These are phyloP conservation scores for Exaiptasia diaphana DNA, from an alignment of 64 coral and sea anemone genomes.

Conservation along the genomic window DNA sequence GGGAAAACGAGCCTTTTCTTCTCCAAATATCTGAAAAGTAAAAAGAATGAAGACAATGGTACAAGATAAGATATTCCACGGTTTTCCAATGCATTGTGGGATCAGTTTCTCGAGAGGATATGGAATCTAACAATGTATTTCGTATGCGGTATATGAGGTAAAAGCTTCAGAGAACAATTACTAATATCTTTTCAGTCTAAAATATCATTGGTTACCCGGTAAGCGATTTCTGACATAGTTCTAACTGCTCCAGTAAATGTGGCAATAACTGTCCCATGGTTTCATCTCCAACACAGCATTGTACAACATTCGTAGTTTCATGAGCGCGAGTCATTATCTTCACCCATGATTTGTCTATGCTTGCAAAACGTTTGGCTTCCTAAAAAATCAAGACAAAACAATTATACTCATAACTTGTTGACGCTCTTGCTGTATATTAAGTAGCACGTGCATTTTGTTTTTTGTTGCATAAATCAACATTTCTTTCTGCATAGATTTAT, in stretches of 20 bases:
- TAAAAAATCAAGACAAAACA: background rate
- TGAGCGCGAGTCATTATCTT: constrained; percentile 93
- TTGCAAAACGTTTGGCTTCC: constrained; percentile 88
- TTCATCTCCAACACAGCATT: constrained; percentile 87
- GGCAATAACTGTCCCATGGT: constrained; percentile 84
- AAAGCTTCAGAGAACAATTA: background rate
- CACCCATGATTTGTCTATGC: constrained; percentile 93
- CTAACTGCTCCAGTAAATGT: constrained; percentile 78
- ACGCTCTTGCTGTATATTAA: background rate
- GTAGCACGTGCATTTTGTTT: background rate
- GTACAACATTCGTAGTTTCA: constrained; percentile 75
- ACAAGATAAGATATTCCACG: background rate
- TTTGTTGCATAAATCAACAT: background rate
- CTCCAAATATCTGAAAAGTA: constrained; percentile 80
- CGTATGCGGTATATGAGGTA: background rate
- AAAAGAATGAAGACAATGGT: background rate
- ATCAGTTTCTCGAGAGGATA: background rate
- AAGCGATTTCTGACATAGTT: constrained; percentile 85
- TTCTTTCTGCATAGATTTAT: background rate
- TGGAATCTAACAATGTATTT: background rate
- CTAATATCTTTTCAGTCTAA: background rate
- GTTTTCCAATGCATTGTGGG: too few relatives aligned
- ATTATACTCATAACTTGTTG: background rate
- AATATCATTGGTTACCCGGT: constrained; percentile 50
- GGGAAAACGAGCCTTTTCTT: constrained; percentile 90